Evolutionary conservation across 64 coral and sea anemone genomes (phyloP), one percentile per base, ranked within the genome.

Genomic region (Pocillopora verrucosa): DNA sequence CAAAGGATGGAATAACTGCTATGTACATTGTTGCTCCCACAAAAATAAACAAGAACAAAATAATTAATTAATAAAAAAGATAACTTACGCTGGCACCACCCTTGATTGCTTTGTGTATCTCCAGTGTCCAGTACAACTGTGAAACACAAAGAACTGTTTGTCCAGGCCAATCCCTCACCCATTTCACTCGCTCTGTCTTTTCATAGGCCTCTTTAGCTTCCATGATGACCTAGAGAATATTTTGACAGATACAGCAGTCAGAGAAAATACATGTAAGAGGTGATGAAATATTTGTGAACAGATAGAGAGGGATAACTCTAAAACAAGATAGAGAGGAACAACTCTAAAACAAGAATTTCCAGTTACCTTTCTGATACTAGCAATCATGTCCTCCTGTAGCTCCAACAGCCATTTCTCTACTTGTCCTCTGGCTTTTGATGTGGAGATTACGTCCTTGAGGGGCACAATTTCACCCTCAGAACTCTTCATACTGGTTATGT

Each of bases 361-460:
- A 51, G 41, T 51, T 51, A 99, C 97, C 91, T 99, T 99, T 82
- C 94, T 99, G 5, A 99, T 87, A 89, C 97, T 99, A 57, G 97
- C 94, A 25, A 99, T 76, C 97, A 99, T 99, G 30, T 95, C 97
- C 26, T 95, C 91, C 73, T 99, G 97, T 13, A 99, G 65, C 79
- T 99, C 97, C 20, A 99, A 74, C 65, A 99, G 61, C 97, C 97
- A 99, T 58, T 99, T 99, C 61, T 99, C 97, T n/a, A 99, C 97
- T 72, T 99, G 97, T 37, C 97, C 97, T 86, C 97, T 88, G 41
- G 97, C 97, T 80, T 99, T 99, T 16, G 92, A 59, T 70, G 97
- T 99, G 45, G 97, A 99, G 60, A 99, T 99, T 12, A 88, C 88
- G 80, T 99, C 97, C 13, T 86, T 95, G 2, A 99, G 91, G 17